These are phyloP conservation scores for Pteronotus mesoamericanus DNA, from an alignment of 2,797 vertebrate genomes.

Conservation along the genomic window DNA sequence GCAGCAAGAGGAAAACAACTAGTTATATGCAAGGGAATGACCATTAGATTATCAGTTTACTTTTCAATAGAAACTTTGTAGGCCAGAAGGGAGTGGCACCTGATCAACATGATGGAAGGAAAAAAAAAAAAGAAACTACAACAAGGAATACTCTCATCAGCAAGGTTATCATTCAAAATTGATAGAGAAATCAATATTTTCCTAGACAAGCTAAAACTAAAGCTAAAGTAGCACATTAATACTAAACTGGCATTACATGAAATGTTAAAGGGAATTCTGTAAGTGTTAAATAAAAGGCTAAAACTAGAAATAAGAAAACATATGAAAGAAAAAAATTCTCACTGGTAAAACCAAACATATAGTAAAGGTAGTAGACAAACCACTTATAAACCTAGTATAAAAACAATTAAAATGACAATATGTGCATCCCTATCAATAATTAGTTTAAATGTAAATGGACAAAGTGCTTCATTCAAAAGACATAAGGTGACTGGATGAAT, in stretches of 20 bases:
- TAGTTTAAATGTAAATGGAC: not conserved
- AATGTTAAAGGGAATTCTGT: not conserved
- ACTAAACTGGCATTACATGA: not conserved
- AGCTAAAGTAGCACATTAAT: not conserved
- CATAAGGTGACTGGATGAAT: not conserved
- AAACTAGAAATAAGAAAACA: not conserved
- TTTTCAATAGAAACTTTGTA: not conserved
- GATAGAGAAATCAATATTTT: not conserved
- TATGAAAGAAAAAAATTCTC: not conserved
- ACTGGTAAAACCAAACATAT: not conserved
- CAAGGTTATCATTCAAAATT: not conserved
- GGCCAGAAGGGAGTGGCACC: not conserved
- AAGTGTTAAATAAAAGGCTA: not conserved
- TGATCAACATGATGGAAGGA: not conserved
- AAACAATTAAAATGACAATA: not conserved
- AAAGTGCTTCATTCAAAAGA: not conserved
- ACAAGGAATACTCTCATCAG: not conserved
- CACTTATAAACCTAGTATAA: not conserved
- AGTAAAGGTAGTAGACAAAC: not conserved
- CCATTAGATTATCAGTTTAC: not conserved
- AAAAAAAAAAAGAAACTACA: not conserved
- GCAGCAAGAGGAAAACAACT: not conserved
- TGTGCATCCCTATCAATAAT: not conserved
- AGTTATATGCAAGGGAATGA: not conserved
- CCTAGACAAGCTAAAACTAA: not conserved